These are phyloP conservation scores for Alloplasta piceator DNA, from an alignment of 2,888 invertebrate species.

Conservation along the genomic window DNA sequence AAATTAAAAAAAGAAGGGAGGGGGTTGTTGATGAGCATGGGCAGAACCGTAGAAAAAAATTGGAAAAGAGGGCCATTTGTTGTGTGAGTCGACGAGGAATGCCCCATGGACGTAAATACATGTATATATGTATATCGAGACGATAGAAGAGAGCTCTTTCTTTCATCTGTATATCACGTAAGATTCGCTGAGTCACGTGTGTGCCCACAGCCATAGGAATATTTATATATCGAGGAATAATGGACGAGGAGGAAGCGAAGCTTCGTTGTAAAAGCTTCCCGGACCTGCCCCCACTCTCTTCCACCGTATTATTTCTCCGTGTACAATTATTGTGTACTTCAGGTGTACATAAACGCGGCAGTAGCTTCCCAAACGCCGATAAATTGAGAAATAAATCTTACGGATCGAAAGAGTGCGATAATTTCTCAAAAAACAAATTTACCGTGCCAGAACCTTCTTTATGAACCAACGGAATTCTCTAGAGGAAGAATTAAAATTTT, in stretches of 20 bases:
- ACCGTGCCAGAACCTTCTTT: no score
- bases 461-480: no score
- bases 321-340: constrained; percentile 1
- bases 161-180: constrained; percentile 49
- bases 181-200: constrained; percentile 59
- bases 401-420: no score
- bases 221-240: constrained; percentile 34
- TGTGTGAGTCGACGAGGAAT: no score
- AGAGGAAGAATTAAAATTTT: no score
- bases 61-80: no score
- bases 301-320: no score
- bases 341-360: background rate
- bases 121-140: constrained; percentile 32
- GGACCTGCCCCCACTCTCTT: constrained; percentile 39
- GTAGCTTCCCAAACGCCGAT: constrained; percentile 19
- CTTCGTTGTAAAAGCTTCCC: constrained; percentile 32
- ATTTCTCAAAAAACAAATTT: no score
- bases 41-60: no score
- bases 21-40: no score
- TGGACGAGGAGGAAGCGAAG: constrained; percentile 46
- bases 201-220: constrained; percentile 45
- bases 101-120: constrained; percentile 3
- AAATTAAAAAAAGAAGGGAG: no score
- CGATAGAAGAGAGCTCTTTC: constrained; percentile 54
- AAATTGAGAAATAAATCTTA: background rate